Evolutionary conservation across 1,140 invertebrate genomes (phyloP), one percentile per base, ranked within the genome.

Genomic region (Agraylea sexmaculata): DNA sequence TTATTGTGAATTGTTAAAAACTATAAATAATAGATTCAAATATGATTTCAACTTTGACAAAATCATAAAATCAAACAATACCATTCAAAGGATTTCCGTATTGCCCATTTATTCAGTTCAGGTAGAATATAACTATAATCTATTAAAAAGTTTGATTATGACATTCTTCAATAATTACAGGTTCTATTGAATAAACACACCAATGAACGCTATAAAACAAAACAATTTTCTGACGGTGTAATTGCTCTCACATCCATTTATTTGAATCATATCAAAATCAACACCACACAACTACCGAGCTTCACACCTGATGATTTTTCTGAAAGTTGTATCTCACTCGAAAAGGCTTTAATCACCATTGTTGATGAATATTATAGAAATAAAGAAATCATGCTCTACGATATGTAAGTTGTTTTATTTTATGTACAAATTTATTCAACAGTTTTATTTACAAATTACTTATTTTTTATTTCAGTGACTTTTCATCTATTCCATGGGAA

Each of bases 321-420:
- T 31, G 34, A 40, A 19, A 41, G 44, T 36, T 29, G 42, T 11
- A 21, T 25, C 8, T 42, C 42, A 12, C 41, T 45, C 12, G n/a
- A 42, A n/a, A 21, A 18, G 21, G 32, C 21, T 39, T 37, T 50
- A 16, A 41, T 42, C 2, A 21, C 31, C 10, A 47, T 50, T 25
- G 42, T 47, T 34, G 48, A 50, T 17, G 34, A 37, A n/a, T 46
- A 47, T 44, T 50, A 46, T 28, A 15, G 29, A 18, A 33, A 43
- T 30, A 46, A 50, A 40, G 27, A 42, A 22, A 11, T 47, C 4
- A 44, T 47, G 48, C 36, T 50, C 2, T 50, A 42, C 18, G 39
- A 50, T 29, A 23, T 37, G 47, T 46, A 43, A 46, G 47, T 45
- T n/a, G 7, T 16, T 32, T 25, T 25, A 25, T 6, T 25, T 6